Evolutionary conservation across 92 coral and sea anemone genomes (phyloP).

Genomic region (Epizoanthus scotinus): DNA sequence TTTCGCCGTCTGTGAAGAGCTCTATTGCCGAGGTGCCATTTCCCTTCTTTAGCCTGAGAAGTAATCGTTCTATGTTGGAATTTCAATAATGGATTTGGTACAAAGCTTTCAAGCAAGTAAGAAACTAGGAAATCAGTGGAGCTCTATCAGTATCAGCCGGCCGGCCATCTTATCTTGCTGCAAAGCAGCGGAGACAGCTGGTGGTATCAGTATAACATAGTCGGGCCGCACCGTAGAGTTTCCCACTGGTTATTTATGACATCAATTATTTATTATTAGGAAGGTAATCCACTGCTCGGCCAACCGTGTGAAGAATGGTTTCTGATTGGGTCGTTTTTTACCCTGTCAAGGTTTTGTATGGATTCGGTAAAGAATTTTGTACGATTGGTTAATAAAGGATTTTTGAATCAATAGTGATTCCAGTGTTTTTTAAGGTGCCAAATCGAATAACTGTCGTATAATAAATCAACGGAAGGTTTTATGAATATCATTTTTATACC

Average conservation of each 20-base stretch:
- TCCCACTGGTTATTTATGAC: conserved; percentile 41
- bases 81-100: neutral
- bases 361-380: conserved; percentile 69
- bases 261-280: conserved; percentile 39
- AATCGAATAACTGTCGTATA: no score
- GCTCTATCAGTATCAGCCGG: conserved; percentile 20
- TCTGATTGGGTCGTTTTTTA: conserved; percentile 47
- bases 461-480: no score
- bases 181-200: conserved; percentile 23
- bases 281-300: conserved; percentile 26
- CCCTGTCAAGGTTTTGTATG: conserved; percentile 71
- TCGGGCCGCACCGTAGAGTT: conserved; percentile 10
- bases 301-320: conserved; percentile 41
- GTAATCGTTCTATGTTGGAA: conserved; percentile 16
- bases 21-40: neutral
- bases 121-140: conserved; percentile 12
- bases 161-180: conserved; percentile 13
- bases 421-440: no score
- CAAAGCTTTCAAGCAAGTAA: conserved; percentile 25
- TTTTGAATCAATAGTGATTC: conserved; percentile 38
- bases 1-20: conserved; percentile 7
- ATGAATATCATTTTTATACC: no score
- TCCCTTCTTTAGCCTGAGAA: neutral
- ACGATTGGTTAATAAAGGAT: conserved; percentile 82
- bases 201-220: neutral